Percentiles rank a stretch among this genome's conserved stretches.
Conservation (phyloP, 2,113 vertebrate genomes). For the Poicephalus meyeri region DNA sequence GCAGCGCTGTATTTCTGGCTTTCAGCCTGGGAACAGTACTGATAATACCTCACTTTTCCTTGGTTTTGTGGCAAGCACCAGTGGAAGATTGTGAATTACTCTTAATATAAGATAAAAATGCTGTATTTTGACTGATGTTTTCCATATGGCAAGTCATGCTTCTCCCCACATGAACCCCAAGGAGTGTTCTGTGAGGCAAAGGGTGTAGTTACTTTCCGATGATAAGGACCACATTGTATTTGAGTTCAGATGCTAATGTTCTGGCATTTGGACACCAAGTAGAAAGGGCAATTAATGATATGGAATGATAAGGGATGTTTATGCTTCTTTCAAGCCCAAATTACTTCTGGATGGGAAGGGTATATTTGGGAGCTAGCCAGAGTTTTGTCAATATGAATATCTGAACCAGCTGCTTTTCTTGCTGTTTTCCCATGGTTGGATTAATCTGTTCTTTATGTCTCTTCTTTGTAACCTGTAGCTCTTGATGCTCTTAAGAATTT, state of each 20-base stretch:
- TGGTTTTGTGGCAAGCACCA: not conserved
- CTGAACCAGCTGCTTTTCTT: constrained; percentile 56
- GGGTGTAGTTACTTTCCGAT: not conserved
- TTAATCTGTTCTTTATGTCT: constrained; percentile 1
- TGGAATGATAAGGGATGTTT: constrained; percentile 5
- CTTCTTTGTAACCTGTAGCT: not conserved
- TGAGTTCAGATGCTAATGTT: not conserved
- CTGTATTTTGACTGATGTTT: not conserved
- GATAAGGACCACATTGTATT: not conserved
- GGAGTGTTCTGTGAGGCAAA: not conserved
- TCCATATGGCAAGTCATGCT: constrained; percentile 27
- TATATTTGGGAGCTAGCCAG: constrained; percentile 41
- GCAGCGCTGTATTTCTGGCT: no score
- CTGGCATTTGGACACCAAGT: not conserved
- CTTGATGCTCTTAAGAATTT: not conserved
- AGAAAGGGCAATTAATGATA: not conserved
- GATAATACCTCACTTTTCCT: not conserved
- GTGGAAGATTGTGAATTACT: not conserved
- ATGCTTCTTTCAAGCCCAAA: constrained; percentile 11
- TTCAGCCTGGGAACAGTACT: no score
- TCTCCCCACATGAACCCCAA: constrained; percentile 16
- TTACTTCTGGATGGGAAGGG: constrained; percentile 36
- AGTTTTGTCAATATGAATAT: constrained; percentile 51
- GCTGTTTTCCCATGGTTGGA: constrained; percentile 3
- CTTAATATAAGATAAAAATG: not conserved